Conservation (phyloP, 2,888 invertebrate species). For the Sphinx pinastri region DNA sequence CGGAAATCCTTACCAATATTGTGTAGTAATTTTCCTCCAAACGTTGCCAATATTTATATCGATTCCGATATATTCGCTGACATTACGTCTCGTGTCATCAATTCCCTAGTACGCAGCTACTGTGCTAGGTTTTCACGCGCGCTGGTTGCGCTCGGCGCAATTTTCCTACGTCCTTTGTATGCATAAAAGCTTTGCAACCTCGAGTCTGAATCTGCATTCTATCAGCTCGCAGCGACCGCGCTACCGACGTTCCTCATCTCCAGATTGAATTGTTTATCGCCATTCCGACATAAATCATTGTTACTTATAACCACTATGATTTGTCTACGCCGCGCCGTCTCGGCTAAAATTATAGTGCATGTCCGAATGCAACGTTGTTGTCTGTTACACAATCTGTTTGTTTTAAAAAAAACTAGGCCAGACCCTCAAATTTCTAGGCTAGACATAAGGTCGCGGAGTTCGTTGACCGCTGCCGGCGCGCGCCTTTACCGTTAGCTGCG, state of each 20-base stretch:
- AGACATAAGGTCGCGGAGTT: slow-evolving; percentile 69
- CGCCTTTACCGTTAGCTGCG: slow-evolving; percentile 70
- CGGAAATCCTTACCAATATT: neutral
- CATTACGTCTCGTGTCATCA: neutral
- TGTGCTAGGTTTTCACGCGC: neutral
- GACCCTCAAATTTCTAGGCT: slow-evolving; percentile 75
- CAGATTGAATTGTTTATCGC: slow-evolving; percentile 35
- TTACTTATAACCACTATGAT: neutral
- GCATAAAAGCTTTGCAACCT: slow-evolving; percentile 51
- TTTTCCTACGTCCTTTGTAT: slow-evolving; percentile 50
- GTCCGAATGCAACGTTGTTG: neutral
- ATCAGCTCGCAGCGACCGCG: slow-evolving; percentile 33
- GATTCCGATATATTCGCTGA: neutral
- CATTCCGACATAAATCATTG: slow-evolving; percentile 10
- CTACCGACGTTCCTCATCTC: slow-evolving; percentile 38
- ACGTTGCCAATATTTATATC: neutral
- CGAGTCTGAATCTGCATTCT: slow-evolving; percentile 48
- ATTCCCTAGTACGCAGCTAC: neutral
- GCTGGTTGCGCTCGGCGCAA: neutral
- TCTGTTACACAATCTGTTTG: slow-evolving; percentile 27
- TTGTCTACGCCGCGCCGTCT: neutral
- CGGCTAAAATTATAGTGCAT: neutral
- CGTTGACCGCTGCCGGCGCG: slow-evolving; percentile 73
- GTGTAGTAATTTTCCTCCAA: neutral
- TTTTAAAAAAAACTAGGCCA: slow-evolving; percentile 61